These are phyloP conservation scores for Drosophila leontia DNA, from an alignment of 1,140 invertebrate genomes.

Conservation along the genomic window DNA sequence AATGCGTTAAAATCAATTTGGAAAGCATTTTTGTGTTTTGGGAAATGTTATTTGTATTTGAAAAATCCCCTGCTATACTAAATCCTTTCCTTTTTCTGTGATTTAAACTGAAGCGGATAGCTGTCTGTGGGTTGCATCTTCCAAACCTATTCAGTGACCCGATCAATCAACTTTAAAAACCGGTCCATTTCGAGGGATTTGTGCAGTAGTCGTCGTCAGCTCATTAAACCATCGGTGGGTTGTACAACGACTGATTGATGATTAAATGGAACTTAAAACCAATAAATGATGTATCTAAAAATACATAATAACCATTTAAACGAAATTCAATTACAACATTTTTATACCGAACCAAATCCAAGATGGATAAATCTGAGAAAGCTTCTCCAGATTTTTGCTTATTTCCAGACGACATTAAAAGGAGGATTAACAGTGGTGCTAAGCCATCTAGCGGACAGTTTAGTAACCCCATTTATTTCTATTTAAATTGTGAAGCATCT, in stretches of 20 bases:
- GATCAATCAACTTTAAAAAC: constrained; percentile 10
- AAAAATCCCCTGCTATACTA: neutral
- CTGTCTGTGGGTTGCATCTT: neutral
- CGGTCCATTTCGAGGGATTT: constrained; percentile 5
- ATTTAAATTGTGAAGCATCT: too few species aligned
- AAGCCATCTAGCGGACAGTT: too few species aligned
- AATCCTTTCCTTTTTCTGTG: neutral
- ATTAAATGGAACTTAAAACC: neutral
- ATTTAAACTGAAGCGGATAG: neutral
- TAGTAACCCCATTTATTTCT: too few species aligned
- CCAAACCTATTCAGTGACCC: neutral
- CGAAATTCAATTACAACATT: neutral
- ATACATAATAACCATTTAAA: neutral
- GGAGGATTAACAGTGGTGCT: too few species aligned
- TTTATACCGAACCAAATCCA: neutral
- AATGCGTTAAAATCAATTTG: too few species aligned
- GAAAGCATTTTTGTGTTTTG: too few species aligned
- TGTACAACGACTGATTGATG: constrained; percentile 23
- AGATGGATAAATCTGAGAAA: neutral
- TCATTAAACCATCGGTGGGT: constrained; percentile 19
- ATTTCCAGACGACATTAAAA: too few species aligned
- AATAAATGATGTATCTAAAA: neutral
- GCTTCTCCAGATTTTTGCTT: neutral
- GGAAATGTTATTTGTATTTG: too few species aligned
- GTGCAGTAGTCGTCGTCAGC: constrained; percentile 11